Conservation (phyloP, 2,797 vertebrate genomes). For the Coregonus sp. region DNA sequence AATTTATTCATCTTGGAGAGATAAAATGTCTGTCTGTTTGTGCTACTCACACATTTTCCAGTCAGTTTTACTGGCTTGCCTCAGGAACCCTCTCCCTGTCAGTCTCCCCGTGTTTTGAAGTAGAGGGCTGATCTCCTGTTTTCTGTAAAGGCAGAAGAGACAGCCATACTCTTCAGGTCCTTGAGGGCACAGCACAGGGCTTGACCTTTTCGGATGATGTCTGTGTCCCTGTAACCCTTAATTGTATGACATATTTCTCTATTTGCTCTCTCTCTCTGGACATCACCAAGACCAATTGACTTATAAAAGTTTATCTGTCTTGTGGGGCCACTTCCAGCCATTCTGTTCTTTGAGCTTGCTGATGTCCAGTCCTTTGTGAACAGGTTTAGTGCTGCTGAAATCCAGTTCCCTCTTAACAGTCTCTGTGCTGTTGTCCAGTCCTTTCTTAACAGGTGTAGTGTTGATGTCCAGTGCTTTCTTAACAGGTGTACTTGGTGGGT, state of each 20-base stretch:
- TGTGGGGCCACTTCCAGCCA: conserved; percentile 67
- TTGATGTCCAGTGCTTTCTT: background rate
- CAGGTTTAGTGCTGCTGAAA: conserved; percentile 5
- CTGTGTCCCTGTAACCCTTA: background rate
- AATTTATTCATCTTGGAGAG: conserved; percentile 79
- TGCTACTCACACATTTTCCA: conserved; percentile 69
- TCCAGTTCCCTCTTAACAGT: background rate
- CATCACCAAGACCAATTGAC: background rate
- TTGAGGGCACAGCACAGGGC: conserved; percentile 28
- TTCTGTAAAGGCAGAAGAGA: conserved; percentile 23
- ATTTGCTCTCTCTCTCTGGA: background rate
- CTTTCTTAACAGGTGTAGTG: background rate
- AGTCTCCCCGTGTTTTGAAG: conserved; percentile 49
- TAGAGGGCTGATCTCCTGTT: conserved; percentile 46
- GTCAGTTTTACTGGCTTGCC: conserved; percentile 70
- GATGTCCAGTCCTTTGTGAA: conserved; percentile 56
- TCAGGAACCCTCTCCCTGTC: conserved; percentile 57
- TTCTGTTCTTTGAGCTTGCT: conserved; percentile 72
- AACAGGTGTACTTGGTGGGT: conserved; percentile 57
- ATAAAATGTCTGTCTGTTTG: conserved; percentile 77
- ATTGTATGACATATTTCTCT: conserved; percentile 5
- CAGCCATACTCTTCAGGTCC: conserved; percentile 32
- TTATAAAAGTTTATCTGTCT: background rate
- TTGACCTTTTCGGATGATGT: background rate
- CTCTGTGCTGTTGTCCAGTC: background rate